Evolutionary conservation across 2,113 vertebrate genomes (phyloP), one percentile per base, ranked within the genome.

Genomic region (Saguinus midas): DNA sequence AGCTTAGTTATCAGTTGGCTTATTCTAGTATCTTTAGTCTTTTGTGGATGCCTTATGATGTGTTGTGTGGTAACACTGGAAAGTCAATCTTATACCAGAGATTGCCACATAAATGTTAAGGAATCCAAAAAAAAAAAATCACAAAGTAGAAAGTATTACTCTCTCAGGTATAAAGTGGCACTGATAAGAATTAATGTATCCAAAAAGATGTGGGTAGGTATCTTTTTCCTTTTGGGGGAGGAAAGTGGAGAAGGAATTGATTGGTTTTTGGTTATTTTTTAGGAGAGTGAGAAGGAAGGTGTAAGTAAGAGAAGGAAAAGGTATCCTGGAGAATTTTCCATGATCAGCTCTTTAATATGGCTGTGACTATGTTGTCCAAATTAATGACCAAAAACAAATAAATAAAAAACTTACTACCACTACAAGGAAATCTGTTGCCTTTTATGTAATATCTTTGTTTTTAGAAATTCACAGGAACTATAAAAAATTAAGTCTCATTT

Each of bases 1-100:
- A 98, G 98, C 97, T 95, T 85, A 84, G 70, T 97, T 98, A 98
- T 99, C 98, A 97, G 98, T 87, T 97, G 95, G 82, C 95, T 70
- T 97, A 97, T 98, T 97, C 97, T 80, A 98, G 98, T 95, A 97
- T 98, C 97, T 98, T 98, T 98, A 90, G 96, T 97, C 98, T 98
- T 98, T 99, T 98, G 98, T 98, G 97, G 96, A 50, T 97, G 96
- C 93, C 52, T 98, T 93, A 97, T 92, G 98, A 98, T 97, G 98
- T 98, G 98, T 98, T 96, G 95, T 98, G 97, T 95, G 94, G 97
- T 97, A 91, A 96, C 0, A 96, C 96, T 95, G 98, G 96, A 96
- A 97, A 98, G 94, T 95, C 97, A 97, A 98, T 97, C 97, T 98
- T 96, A 96, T 93, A 94, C 96, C 87, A 75, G 95, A 57, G 76